Base-by-base conservation (phyloP, 2,888 invertebrate species). In the Spodoptera picta region DNA sequence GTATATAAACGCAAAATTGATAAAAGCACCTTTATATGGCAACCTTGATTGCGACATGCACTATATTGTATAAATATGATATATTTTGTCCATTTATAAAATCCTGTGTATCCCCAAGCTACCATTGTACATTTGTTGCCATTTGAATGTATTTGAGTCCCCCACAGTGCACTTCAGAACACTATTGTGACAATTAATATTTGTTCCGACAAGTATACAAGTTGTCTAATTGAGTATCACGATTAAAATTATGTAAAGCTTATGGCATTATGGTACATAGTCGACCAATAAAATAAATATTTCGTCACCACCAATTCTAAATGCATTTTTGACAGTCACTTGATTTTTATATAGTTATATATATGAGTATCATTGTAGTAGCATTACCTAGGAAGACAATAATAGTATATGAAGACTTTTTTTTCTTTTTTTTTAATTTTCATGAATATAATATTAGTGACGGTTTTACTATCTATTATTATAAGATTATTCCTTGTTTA, bases 321-420 rank as follows among this genome's bases (percentile, higher is more conserved):
- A 93, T 93, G 93, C 93, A 91, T 87, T 83, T 79, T 86, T 83
- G 88, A 91, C 91, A 91, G 91, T 91, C 90, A 82, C 81, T 85
- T 89, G 78, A 75, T 77, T 69, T 79, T 72, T 75, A 69, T 69
- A 50, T 77, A 77, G 77, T 75, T 70, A 66, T 70, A 66, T 65
- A 73, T 73, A 74, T 81, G 78, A 77, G 57, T 65, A 83, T 89
- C 89, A 91, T 91, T 92, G 91, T 88, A 87, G 90, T 88, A 92
- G 92, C 93, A 90, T 86, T 86, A 77, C 83, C 41, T 54, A 71
- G 83, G 83, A 83, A 85, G 85, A 85, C 85, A 69, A 69, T 58
- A 50, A 53, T 51, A 10, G 59, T 42, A 51, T 62, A 51, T 50
- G 24, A 51, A 51, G 41, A 46, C 36, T 36, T 36, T 36, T 36